Conservation (phyloP, 1,140 invertebrate genomes). For the Amphibalanus amphitrite region DNA sequence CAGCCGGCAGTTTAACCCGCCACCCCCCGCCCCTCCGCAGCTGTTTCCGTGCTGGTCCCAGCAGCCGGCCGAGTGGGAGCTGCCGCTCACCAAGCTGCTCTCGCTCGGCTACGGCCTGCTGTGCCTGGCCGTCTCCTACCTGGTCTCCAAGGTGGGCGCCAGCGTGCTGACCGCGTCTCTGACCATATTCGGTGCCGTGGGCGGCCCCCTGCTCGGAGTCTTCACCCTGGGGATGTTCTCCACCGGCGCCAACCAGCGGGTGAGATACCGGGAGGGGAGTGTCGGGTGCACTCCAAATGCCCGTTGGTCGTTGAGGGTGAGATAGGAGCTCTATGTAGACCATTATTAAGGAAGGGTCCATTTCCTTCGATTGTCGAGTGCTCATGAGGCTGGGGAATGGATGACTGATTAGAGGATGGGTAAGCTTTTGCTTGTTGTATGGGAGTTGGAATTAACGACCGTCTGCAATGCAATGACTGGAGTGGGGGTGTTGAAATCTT, state of each 20-base stretch:
- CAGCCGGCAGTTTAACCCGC: no score
- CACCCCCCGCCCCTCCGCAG: neutral
- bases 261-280: conserved; percentile 15
- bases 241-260: conserved; percentile 38
- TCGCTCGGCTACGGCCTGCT: conserved; percentile 46
- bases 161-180: conserved; percentile 52
- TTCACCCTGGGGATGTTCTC: conserved; percentile 61
- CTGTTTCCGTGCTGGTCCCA: neutral
- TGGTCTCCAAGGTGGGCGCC: conserved; percentile 46
- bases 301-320: neutral
- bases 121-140: conserved; percentile 49
- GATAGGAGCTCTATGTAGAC: neutral
- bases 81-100: conserved; percentile 33
- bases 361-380: neutral
- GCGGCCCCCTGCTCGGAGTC: conserved; percentile 57
- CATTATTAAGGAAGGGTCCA: neutral
- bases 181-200: conserved; percentile 59
- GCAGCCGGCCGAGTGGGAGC: neutral
- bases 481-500: no score
- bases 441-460: no score
- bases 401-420: neutral
- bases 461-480: no score
- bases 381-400: neutral
- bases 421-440: conserved; percentile 3
- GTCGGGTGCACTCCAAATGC: neutral